Base-by-base conservation (phyloP, 1,140 invertebrate species). In the Apis cerana region DNA sequence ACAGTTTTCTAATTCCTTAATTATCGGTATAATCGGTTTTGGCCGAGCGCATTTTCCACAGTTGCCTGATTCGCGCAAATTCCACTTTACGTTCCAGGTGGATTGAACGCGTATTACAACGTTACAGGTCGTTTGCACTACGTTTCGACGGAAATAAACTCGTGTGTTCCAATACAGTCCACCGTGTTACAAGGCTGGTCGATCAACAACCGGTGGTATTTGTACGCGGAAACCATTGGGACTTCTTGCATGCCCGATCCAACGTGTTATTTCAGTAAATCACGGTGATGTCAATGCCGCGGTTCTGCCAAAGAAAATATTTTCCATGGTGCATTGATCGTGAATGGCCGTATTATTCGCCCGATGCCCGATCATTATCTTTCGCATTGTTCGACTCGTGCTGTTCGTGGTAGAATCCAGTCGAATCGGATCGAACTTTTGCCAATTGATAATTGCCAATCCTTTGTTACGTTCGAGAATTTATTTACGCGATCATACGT, bases 221-320 rank as follows among this genome's bases (percentile, higher is more conserved):
- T 59, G 70, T 50, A 82, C 56, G 33, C 69, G 58, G 56, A 70
- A 80, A 82, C 59, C 27, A 58, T 79, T 61, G 23, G 76, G 62
- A 48, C 67, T 77, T 75, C 75, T 85, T 48, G 68, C 80, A 69
- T 78, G 82, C 81, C 69, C 59, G 52, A 23, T 67, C n/a, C 33
- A 82, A 56, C 72, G 50, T 76, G 64, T 82, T 78, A 78, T 86
- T 86, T 85, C 54, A 65, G 19, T 74, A 85, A 86, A 86, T 86
- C 83, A 84, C 56, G 61, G 79, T 43, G 68, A 78, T n/a, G 58
- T 56, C 65, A 75, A 54, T 61, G 56, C 50, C 76, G 52, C 12
- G 50, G 21, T 54, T 21, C 43, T 56, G 23, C 13, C 50, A 43
- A 64, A 72, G 15, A 65, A 74, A 74, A 80, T 27, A 58, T 64